These are phyloP conservation scores for Semnornis frantzii DNA, from an alignment of 2,113 vertebrate genomes.

Conservation along the genomic window DNA sequence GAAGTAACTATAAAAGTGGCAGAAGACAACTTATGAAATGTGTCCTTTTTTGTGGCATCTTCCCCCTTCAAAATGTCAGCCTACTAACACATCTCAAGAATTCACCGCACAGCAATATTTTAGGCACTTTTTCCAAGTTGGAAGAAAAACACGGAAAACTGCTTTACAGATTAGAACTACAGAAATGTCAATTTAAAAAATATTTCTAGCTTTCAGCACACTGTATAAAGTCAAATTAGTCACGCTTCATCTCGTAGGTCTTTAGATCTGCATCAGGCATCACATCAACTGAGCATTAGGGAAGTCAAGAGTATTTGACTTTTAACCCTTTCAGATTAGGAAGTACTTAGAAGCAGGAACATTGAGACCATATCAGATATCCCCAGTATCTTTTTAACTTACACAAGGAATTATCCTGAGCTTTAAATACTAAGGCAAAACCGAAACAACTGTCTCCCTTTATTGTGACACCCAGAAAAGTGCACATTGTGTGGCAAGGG, in stretches of 20 bases:
- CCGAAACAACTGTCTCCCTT: background rate
- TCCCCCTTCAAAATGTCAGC: background rate
- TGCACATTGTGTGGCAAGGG: rapidly evolving
- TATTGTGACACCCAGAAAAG: background rate
- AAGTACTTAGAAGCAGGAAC: background rate
- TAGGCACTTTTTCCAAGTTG: background rate
- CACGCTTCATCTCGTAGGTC: slow-evolving; percentile 14
- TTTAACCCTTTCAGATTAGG: slow-evolving; percentile 7
- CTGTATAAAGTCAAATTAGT: slow-evolving; percentile 29
- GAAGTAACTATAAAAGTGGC: background rate
- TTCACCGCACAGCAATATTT: background rate
- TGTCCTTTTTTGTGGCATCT: slow-evolving; percentile 17
- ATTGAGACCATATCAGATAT: background rate
- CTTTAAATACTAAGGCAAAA: background rate
- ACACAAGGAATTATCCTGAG: background rate
- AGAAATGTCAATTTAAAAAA: slow-evolving; percentile 21
- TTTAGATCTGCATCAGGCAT: background rate
- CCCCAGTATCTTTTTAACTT: background rate
- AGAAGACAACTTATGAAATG: slow-evolving; percentile 21
- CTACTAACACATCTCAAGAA: background rate
- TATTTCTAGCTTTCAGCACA: slow-evolving; percentile 28
- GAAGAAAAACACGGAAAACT: slow-evolving; percentile 11
- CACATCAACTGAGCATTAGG: slow-evolving; percentile 5
- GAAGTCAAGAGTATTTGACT: background rate
- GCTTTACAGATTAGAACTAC: background rate